Evolutionary conservation across 2,888 invertebrate genomes (phyloP).

Genomic region (Caenorhabditis auriculariae): DNA sequence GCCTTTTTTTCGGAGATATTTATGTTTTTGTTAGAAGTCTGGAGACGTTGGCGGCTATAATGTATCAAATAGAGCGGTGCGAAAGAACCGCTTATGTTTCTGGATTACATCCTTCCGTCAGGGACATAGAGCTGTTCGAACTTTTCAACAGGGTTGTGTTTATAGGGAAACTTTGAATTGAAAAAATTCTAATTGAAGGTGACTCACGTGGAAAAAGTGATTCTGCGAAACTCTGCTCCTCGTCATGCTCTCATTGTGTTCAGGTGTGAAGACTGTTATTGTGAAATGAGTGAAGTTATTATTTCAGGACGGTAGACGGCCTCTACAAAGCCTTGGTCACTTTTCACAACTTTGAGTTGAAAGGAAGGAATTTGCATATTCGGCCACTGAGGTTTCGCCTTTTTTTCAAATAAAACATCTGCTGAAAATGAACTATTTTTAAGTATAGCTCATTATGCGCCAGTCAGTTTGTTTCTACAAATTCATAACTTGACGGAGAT

Average conservation of each 20-base stretch:
- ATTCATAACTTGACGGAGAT: too few species aligned
- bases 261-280: constrained; percentile 4
- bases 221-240: constrained; percentile 13
- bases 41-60: too few species aligned
- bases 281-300: not conserved
- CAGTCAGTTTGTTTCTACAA: too few species aligned
- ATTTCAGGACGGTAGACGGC: constrained; percentile 19
- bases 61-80: constrained; percentile 24
- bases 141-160: constrained; percentile 17
- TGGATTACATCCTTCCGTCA: constrained; percentile 18
- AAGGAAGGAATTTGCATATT: constrained; percentile 22
- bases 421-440: too few species aligned
- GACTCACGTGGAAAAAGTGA: constrained; percentile 30
- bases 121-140: constrained; percentile 27
- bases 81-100: constrained; percentile 30
- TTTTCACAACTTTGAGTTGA: constrained; percentile 14
- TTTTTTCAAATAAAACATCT: not conserved
- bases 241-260: constrained; percentile 27
- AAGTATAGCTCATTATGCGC: too few species aligned
- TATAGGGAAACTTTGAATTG: not conserved
- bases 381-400: constrained; percentile 10
- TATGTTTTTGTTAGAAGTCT: too few species aligned
- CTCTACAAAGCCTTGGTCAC: constrained; percentile 16
- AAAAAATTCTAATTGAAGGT: not conserved
- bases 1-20: too few species aligned